Evolutionary conservation across 2,113 vertebrate genomes (phyloP), one percentile per base, ranked within the genome.

Genomic region (Hylia prasina): DNA sequence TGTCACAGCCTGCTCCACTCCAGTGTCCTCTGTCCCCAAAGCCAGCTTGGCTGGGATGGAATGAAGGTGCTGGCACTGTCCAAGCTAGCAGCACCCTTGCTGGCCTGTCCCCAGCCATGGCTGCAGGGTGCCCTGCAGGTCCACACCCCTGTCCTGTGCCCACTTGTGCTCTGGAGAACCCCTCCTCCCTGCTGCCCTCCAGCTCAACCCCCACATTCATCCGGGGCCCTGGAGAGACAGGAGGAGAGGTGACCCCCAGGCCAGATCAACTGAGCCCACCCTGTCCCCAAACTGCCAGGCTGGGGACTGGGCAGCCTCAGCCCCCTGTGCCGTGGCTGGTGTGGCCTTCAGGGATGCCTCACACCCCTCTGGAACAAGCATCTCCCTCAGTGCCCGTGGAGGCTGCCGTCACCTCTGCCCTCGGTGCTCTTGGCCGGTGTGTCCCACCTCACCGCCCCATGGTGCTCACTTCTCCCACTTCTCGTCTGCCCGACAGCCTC

Each of bases 391-490:
- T 15, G 37, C 48, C 2, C 15, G 50, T 3, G 0, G 72, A 37
- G 92, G 88, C 78, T 4, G 44, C 82, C 0, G 2, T 69, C 90
- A 5, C 72, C 92, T 75, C 89, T 83, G 85, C 91, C 90, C 87
- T 79, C 73, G 89, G 94, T 96, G 94, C 95, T 94, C 77, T 57
- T 0, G 24, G 87, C 87, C 3, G 51, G 57, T 53, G 92, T 24
- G 6, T 68, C 92, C 80, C 1, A 37, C 87, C 90, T 56, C 4
- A 44, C 86, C 7, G 21, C 89, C 95, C 91, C 90, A 45, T 19
- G 96, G 98, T 98, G 98, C 98, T 98, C 93, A 42, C 56, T 78
- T 10, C 39, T 70, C 45, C 73, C 63, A 50, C 72, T 39, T 40
- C 63, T 94, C 54, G 44, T 96, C 87, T 86, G 70, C 70, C 87